Conservation (phyloP, 2,797 vertebrate genomes). For the Chelonia mydas region DNA sequence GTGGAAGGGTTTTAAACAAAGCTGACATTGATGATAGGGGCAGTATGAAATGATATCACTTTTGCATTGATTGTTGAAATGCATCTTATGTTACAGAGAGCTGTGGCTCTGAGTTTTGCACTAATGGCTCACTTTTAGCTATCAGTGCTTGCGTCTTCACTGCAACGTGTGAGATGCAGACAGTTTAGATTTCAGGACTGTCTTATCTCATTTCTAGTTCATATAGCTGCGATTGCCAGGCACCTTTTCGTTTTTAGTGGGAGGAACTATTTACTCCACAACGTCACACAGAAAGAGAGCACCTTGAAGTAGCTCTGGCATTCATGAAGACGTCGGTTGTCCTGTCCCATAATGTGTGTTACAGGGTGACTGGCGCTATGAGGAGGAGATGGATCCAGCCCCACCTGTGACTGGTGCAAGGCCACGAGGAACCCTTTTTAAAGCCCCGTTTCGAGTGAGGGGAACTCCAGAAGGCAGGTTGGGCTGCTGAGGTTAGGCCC, state of each 20-base stretch:
- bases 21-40: neutral
- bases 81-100: neutral
- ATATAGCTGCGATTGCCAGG: neutral
- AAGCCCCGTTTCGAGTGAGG: neutral
- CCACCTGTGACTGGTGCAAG: neutral
- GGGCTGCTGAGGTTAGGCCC: neutral
- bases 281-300: neutral
- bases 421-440: neutral
- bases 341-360: neutral
- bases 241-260: neutral
- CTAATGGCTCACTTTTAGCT: neutral
- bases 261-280: neutral
- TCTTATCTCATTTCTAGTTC: neutral
- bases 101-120: neutral
- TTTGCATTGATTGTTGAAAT: neutral
- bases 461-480: neutral
- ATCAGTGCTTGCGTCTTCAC: neutral
- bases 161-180: neutral
- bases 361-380: neutral
- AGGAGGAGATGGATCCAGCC: neutral
- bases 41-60: neutral
- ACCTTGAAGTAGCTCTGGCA: fast-evolving
- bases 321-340: neutral
- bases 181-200: neutral
- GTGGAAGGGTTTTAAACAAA: neutral